Conservation (phyloP, 2,888 invertebrate species). For the Pristionchus arcanus region DNA sequence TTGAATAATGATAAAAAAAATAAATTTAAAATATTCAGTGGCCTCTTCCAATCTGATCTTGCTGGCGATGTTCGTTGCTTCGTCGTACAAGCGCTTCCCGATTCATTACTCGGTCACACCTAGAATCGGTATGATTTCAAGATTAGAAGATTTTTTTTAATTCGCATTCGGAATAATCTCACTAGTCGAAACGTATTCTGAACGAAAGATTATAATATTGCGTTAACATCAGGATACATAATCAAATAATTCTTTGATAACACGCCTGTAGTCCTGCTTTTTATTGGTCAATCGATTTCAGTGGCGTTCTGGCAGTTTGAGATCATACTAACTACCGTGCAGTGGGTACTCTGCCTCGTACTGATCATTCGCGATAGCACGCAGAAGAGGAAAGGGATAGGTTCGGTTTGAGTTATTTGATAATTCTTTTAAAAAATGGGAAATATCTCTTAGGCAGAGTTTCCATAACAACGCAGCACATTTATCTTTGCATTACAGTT, state of each 20-base stretch:
- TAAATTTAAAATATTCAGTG: background rate
- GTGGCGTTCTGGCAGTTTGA: slow-evolving; percentile 46
- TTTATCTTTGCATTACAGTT: background rate
- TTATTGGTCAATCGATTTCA: background rate
- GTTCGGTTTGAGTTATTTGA: no score
- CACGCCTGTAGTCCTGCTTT: background rate
- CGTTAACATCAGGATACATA: background rate
- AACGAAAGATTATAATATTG: background rate
- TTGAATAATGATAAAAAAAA: background rate
- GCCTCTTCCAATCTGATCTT: background rate
- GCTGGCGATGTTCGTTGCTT: slow-evolving; percentile 10
- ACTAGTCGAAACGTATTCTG: background rate
- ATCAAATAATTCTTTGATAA: background rate
- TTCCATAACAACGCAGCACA: no score
- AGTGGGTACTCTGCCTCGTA: background rate
- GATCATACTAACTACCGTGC: background rate
- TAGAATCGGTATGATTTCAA: background rate
- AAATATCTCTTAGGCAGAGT: no score
- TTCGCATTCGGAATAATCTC: background rate
- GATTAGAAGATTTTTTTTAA: no score
- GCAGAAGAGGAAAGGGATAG: background rate
- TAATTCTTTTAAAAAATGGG: no score
- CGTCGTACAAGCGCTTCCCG: background rate
- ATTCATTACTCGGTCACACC: slow-evolving; percentile 7
- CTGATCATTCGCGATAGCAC: background rate